Evolutionary conservation across 2,797 vertebrate species (phyloP).

Genomic region (Pseudochirops corinnae): DNA sequence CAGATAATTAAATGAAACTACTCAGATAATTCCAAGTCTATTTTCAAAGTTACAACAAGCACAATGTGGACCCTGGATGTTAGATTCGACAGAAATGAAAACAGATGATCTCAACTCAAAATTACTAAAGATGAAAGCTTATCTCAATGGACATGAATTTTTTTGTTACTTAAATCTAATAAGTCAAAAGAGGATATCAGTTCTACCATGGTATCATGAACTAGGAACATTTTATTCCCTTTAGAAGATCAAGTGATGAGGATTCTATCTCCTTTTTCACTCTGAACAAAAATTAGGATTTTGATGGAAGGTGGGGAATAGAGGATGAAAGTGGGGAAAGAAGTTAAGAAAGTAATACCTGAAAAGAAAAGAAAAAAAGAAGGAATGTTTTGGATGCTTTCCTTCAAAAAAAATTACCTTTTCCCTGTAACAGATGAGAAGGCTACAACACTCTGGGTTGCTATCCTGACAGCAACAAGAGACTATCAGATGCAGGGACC

Average conservation of each 20-base stretch:
- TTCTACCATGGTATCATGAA: neutral
- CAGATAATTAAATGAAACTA: neutral
- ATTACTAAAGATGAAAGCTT: slow-evolving; percentile 12
- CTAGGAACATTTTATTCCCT: neutral
- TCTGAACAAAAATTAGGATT: neutral
- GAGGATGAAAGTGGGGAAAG: neutral
- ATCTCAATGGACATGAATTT: neutral
- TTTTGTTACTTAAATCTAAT: slow-evolving; percentile 10
- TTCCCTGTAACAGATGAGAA: slow-evolving; percentile 20
- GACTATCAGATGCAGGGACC: slow-evolving; percentile 39
- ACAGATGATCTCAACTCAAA: neutral
- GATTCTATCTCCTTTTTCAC: slow-evolving; percentile 10
- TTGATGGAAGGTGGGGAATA: too few species aligned
- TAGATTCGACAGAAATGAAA: slow-evolving; percentile 35
- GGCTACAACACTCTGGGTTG: neutral
- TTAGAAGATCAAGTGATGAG: neutral
- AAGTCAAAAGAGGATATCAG: neutral
- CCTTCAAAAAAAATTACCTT: neutral
- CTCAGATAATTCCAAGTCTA: neutral
- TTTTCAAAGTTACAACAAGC: slow-evolving; percentile 8
- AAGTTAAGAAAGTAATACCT: neutral
- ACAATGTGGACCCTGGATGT: slow-evolving; percentile 30
- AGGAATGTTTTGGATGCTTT: slow-evolving; percentile 22
- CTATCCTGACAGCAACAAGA: slow-evolving; percentile 8
- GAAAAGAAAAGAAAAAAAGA: slow-evolving; percentile 45